Percentiles rank a stretch among this genome's conserved stretches.
Conservation (phyloP, 2,888 invertebrate species). For the Drosophila mimetica region DNA sequence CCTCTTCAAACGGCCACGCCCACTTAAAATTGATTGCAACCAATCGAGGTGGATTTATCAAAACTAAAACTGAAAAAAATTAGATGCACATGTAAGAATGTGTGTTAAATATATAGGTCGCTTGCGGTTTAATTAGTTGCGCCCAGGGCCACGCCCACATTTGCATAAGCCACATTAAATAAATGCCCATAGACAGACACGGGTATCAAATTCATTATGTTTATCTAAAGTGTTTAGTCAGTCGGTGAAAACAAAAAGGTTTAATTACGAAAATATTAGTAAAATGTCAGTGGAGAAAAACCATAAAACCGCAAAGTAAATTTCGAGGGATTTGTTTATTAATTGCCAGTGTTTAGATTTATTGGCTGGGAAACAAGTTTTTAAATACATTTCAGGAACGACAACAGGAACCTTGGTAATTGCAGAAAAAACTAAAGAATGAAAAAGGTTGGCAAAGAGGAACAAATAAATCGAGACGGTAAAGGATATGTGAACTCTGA, state of each 20-base stretch:
- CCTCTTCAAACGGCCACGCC: conserved; percentile 47
- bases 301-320: conserved; percentile 62
- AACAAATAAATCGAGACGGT: conserved; percentile 4
- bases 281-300: conserved; percentile 2
- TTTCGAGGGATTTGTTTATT: conserved; percentile 57
- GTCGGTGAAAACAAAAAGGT: conserved; percentile 40
- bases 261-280: conserved; percentile 61
- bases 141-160: conserved; percentile 34
- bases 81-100: conserved; percentile 7
- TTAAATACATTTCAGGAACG: not conserved
- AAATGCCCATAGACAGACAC: conserved; percentile 6
- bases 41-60: conserved; percentile 13
- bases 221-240: conserved; percentile 35
- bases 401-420: conserved; percentile 8
- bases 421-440: conserved; percentile 37
- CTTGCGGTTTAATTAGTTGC: conserved; percentile 63
- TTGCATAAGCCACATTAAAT: conserved; percentile 23
- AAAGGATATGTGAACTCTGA: conserved; percentile 41
- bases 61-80: conserved; percentile 6
- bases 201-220: conserved; percentile 24
- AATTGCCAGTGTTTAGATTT: conserved; percentile 47
- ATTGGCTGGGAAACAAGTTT: conserved; percentile 1
- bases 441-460: not conserved
- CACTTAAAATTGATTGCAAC: conserved; percentile 40
- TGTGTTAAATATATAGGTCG: conserved; percentile 28